Base-by-base conservation (phyloP, 2,888 invertebrate species). In the Lycia hirtaria region DNA sequence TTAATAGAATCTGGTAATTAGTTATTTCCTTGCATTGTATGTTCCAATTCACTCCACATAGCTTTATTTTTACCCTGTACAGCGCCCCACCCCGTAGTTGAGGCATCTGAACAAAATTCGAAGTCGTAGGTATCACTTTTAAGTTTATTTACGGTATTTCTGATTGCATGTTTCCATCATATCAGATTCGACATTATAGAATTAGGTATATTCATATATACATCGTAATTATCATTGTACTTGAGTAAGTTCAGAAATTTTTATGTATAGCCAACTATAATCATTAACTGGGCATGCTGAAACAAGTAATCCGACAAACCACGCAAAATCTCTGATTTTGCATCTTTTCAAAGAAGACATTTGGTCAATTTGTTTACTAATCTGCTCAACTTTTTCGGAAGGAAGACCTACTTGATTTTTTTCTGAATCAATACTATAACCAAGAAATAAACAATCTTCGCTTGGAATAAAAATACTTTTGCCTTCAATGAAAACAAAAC, bases 391-490 rank as follows among this genome's bases (percentile, higher is more conserved):
- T 26, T 26, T 26, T 5, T 26, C 26, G 7, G 3, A 5, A 26
- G 26, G 26, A 9, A 26, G 7, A 5, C 9, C 2, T 3, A 26
- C 26, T 5, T 26, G 3, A 1, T 9, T 5, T 3, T 4, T 1
- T 5, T 26, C 1, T 3, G 26, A 26, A 7, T 26, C 7, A 26
- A 26, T 26, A 5, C 2, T 26, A 7, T 5, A 26, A 1, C 26
- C 26, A 5, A 26, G 26, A 7, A 5, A 26, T 26, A 5, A 5
- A 6, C 26, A 26, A 9, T 3, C 3, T 5, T 3, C 9, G 26
- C 4, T 5, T 3, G 62, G 65, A 4, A 20, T 7, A 4, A 61
- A 14, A 3, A 24, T 6, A 45, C 67, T 68, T 58, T 72, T 72
- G 0, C 59, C 45, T 1, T 33, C 40, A 24, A 67, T 68, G 4